Percentiles rank a stretch among this genome's conserved stretches.
These are phyloP conservation scores for Megalonaias nervosa DNA, from an alignment of 1,140 invertebrate genomes.

Conservation along the genomic window DNA sequence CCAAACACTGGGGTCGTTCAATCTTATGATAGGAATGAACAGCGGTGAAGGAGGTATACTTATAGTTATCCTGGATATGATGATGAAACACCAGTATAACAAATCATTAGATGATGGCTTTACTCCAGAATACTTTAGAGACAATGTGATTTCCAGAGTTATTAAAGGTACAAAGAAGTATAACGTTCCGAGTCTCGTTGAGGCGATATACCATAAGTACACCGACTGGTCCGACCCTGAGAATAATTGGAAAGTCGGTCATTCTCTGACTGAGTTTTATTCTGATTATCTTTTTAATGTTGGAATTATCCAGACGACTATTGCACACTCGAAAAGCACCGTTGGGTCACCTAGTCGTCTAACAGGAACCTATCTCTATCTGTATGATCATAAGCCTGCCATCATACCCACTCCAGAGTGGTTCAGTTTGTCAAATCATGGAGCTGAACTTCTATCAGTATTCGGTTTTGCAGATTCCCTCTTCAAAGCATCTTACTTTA, in stretches of 20 bases:
- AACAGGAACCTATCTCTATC: not conserved
- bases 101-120: too few species aligned
- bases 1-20: too few species aligned
- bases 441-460: not conserved
- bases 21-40: too few species aligned
- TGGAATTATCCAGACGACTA: conserved; percentile 32
- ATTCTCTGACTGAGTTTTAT: conserved; percentile 74
- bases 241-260: conserved; percentile 83
- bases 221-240: conserved; percentile 71
- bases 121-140: conserved; percentile 79
- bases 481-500: not conserved
- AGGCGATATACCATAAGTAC: too few species aligned
- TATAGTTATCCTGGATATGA: too few species aligned
- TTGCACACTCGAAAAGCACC: conserved; percentile 26
- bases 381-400: not conserved
- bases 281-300: conserved; percentile 21
- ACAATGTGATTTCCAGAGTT: conserved; percentile 79
- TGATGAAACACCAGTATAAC: too few species aligned
- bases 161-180: conserved; percentile 75
- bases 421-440: not conserved
- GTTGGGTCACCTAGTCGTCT: not conserved
- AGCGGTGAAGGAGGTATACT: too few species aligned
- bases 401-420: not conserved
- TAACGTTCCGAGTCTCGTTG: too few species aligned
- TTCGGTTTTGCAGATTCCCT: not conserved